Conservation (phyloP, 2,113 vertebrate genomes). For the Passer domesticus region DNA sequence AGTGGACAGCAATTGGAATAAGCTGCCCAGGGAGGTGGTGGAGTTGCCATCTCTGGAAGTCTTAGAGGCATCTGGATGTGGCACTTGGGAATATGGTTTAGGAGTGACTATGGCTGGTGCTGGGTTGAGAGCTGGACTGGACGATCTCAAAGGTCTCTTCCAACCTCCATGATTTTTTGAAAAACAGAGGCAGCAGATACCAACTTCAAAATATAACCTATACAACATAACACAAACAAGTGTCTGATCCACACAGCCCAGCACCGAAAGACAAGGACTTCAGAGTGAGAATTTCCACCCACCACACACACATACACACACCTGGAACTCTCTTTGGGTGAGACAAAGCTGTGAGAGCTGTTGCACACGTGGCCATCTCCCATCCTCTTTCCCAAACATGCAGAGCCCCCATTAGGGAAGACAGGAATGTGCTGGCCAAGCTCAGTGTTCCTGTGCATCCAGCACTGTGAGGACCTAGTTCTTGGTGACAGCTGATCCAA, state of each 20-base stretch:
- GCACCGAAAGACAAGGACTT: neutral
- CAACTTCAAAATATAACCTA: neutral
- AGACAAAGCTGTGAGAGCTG: neutral
- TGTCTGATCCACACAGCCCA: neutral
- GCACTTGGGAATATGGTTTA: neutral
- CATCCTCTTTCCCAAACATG: neutral
- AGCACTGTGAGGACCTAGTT: rapidly evolving
- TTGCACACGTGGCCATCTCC: neutral
- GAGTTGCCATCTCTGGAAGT: neutral
- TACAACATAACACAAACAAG: neutral
- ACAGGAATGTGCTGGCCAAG: rapidly evolving
- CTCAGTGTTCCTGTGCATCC: rapidly evolving
- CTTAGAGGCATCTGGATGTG: neutral
- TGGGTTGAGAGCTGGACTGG: neutral
- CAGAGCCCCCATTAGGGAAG: neutral
- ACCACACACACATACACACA: neutral
- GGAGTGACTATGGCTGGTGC: neutral
- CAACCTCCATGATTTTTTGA: neutral
- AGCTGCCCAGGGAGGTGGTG: neutral
- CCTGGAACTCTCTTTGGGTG: neutral
- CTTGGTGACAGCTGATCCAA: neutral
- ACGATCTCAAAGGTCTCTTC: neutral
- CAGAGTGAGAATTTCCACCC: neutral
- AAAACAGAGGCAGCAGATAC: neutral
- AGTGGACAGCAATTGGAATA: neutral